phyloP scores from a whole-genome alignment of 1,140 invertebrate species.

The Listronotus oregonensis region DNA sequence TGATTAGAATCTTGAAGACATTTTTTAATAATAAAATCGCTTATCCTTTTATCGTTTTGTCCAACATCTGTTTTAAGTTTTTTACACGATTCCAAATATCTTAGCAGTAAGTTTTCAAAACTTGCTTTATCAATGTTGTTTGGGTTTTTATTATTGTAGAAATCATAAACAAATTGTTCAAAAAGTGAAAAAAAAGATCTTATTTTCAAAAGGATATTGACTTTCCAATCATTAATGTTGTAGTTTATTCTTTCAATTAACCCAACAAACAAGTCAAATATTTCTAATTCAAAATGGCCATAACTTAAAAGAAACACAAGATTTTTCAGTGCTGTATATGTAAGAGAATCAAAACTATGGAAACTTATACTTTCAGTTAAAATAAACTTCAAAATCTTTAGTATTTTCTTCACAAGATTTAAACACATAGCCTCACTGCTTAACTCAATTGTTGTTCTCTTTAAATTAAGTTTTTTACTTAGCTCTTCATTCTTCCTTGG shows the following conservation, averaged over 20 bases:
- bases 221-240: constrained; percentile 33
- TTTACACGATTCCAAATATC: constrained; percentile 13
- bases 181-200: constrained; percentile 39
- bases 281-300: constrained; percentile 40
- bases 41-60: constrained; percentile 24
- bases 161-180: constrained; percentile 45
- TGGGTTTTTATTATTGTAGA: constrained; percentile 36
- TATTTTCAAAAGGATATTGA: constrained; percentile 32
- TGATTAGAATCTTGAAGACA: background rate
- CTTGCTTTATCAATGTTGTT: constrained; percentile 11
- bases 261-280: constrained; percentile 44
- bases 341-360: constrained; percentile 34
- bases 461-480: constrained; percentile 58
- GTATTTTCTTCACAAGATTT: constrained; percentile 42
- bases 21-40: constrained; percentile 6
- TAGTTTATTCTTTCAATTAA: constrained; percentile 28
- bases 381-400: constrained; percentile 46
- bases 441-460: constrained; percentile 52
- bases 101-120: constrained; percentile 34
- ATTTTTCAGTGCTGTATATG: constrained; percentile 38
- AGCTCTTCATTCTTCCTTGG: constrained; percentile 56
- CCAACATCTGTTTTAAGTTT: constrained; percentile 4
- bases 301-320: constrained; percentile 42
- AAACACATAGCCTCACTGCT: constrained; percentile 30
- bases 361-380: constrained; percentile 43